Evolutionary conservation across 2,797 vertebrate species (phyloP).

Genomic region (Peromyscus nudipes): DNA sequence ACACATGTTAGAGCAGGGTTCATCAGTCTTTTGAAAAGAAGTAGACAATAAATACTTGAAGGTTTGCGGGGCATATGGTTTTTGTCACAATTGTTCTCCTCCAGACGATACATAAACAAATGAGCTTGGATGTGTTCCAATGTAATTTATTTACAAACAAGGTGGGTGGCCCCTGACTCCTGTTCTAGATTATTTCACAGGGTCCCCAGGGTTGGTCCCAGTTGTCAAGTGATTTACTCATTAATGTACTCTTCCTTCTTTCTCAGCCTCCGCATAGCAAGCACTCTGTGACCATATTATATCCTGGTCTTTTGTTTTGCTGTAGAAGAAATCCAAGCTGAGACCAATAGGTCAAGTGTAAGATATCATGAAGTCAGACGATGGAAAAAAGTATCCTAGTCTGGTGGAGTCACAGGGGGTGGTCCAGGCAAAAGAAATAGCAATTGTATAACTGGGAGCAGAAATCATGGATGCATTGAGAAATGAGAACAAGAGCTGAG

Average conservation of each 20-base stretch:
- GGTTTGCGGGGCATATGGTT: neutral
- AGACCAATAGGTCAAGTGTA: neutral
- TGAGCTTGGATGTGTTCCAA: neutral
- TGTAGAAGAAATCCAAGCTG: neutral
- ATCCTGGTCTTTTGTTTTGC: neutral
- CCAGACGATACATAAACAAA: neutral
- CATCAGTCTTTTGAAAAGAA: neutral
- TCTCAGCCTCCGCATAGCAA: neutral
- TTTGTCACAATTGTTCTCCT: neutral
- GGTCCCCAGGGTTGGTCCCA: neutral
- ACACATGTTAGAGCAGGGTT: neutral
- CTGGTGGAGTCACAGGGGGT: neutral
- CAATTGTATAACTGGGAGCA: neutral
- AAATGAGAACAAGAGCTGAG: neutral
- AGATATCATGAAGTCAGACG: neutral
- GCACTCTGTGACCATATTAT: neutral
- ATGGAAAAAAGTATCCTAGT: neutral
- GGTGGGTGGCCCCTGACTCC: neutral
- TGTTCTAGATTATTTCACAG: neutral
- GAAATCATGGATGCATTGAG: neutral
- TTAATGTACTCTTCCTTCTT: neutral
- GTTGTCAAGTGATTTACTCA: neutral
- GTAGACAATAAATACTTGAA: slow-evolving; percentile 1
- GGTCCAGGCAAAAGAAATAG: neutral
- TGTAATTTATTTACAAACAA: slow-evolving; percentile 2